Evolutionary conservation across 1,140 invertebrate genomes (phyloP), one percentile per base, ranked within the genome.

Genomic region (Brachionus manjavacas): DNA sequence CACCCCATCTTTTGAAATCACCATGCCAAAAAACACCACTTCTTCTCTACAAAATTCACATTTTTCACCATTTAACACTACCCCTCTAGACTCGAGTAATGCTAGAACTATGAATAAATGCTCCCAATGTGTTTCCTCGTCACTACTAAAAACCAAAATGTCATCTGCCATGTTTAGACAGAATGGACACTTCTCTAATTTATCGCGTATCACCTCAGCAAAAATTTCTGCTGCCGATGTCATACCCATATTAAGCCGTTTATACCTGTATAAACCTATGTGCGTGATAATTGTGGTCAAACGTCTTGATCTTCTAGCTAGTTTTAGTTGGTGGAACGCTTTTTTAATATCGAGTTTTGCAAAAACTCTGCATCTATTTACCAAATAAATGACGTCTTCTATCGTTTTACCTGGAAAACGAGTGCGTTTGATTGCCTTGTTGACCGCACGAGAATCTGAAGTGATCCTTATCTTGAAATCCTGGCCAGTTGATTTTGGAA

Each of bases 251-350:
- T 52, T 12, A 16, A 52, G 46, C 11, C 46, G 46, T 16, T 52
- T 52, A 16, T 52, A 52, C 28, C 28, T 28, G 28, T 28, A 28
- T 28, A 28, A 28, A 28, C 28, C 28, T 28, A 28, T 28, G 28
- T 14, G 12, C 12, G 46, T 52, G 11, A 20, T 70, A 14, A 41
- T 41, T 41, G 35, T 28, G 11, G 12, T 12, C 11, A 31, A 20
- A n/a, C 16, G 35, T 20, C 87, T 76, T 52, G 78, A 85, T 52
- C 79, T 83, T 46, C 84, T 55, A 46, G 86, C 83, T 9, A 88
- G 84, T 76, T 52, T 86, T 11, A 88, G 39, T 49, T 88, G 87
- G 72, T 88, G 86, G 79, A 85, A 88, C 7, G 72, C 87, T 12
- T 84, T 85, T 2, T 20, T 85, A 0, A 87, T 74, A 55, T 88